Evolutionary conservation across 2,113 vertebrate genomes (phyloP), one percentile per base, ranked within the genome.

Genomic region (Uria lomvia): DNA sequence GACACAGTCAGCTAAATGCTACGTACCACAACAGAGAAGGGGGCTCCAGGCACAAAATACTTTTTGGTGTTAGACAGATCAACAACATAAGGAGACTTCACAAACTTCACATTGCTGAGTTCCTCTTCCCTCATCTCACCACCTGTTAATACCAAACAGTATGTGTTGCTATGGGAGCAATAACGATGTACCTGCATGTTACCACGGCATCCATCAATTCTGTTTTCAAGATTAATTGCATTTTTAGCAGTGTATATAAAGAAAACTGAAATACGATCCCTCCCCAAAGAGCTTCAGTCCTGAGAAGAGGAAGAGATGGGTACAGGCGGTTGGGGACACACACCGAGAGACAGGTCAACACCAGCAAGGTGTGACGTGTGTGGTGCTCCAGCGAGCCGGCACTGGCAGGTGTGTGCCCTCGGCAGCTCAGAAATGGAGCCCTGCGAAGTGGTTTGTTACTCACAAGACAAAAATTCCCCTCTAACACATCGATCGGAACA

Each of bases 61-160:
- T 94, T 91, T 40, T 98, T 98, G 42, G 98, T 98, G 66, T 96
- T 98, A 45, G 98, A 98, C 70, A 98, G 76, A 91, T 98, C 97
- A 34, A 98, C 88, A 67, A 36, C 29, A 77, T 97, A 98, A 68
- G 98, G 98, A 75, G 97, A 97, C 59, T 72, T 96, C 72, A 98
- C 98, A 74, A 98, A 97, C 95, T 98, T 98, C 75, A 98, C 96
- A 11, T 85, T 94, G 77, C 21, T 96, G 88, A 97, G 97, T 29
- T 98, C 98, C 13, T 98, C 96, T 90, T 98, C 98, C 45, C 98
- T 97, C 32, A 98, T 90, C 76, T 98, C 97, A 62, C 98, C 98
- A 91, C 97, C 98, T 97, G 88, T 95, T 36, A 72, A 81, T n/a
- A 92, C 6, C 21, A 92, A 84, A 88, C 5, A 87, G 11, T 15